These are phyloP conservation scores for Morus bassanus DNA, from an alignment of 2,797 vertebrate species.

Conservation along the genomic window DNA sequence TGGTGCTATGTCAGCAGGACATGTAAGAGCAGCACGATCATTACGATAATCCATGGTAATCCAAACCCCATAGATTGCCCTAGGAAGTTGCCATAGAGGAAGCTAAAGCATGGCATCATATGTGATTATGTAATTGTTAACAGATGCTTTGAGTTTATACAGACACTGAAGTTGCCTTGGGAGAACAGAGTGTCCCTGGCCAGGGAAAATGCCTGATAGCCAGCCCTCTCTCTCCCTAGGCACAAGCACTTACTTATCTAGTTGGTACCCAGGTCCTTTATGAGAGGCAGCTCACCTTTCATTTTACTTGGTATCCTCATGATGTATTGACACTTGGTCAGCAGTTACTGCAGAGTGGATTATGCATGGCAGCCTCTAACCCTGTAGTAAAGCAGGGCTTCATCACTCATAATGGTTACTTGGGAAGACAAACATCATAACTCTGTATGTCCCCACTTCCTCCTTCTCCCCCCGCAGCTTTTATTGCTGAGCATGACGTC, in stretches of 20 bases:
- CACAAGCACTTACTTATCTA: background rate
- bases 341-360: no score
- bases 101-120: background rate
- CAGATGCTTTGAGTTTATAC: background rate
- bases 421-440: rapidly evolving
- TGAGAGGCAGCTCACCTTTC: background rate
- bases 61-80: background rate
- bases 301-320: background rate
- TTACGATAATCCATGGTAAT: background rate
- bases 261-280: background rate
- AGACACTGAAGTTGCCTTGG: background rate
- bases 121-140: background rate
- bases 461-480: background rate
- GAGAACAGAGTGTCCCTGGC: background rate
- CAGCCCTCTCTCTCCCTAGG: background rate
- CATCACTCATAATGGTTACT: rapidly evolving
- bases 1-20: background rate
- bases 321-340: background rate
- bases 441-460: background rate
- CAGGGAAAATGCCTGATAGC: background rate
- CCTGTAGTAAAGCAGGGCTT: background rate
- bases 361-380: no score
- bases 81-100: background rate
- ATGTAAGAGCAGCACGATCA: background rate
- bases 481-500: background rate